Evolutionary conservation across 2,113 vertebrate genomes (phyloP), one percentile per base, ranked within the genome.

Genomic region (Lepisosteus oculatus): DNA sequence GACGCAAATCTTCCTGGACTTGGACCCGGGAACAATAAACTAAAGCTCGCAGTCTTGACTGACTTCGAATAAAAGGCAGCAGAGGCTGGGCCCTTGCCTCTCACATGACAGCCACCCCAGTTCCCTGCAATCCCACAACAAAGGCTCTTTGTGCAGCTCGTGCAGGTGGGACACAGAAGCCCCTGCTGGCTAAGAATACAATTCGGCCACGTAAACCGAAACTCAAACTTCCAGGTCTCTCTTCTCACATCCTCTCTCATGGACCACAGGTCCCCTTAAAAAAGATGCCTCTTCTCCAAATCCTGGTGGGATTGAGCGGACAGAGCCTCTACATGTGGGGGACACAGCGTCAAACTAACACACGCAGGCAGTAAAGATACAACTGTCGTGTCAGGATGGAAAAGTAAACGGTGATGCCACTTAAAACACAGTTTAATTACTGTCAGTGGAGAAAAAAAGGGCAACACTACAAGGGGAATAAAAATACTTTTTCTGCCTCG

Each of bases 71-170:
- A 83, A 85, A 78, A 72, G 63, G 69, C 43, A 42, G 72, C 69
- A 71, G 80, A 84, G 80, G 78, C 81, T 79, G 69, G 79, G 79
- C 84, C 85, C 84, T 81, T 73, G 81, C 78, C 80, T 83, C 81
- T 89, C 88, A 80, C 76, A 82, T 90, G 87, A 92, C 86, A 85
- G 83, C 78, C 78, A 85, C 85, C 80, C 79, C 0, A 3, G 81
- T 82, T 76, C 80, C 80, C 72, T 85, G 82, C 47, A 9, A 3
- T 56, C 67, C 68, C 51, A 67, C 63, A 76, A 89, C 85, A 91
- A 93, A 88, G 84, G 80, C 76, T 78, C 81, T 84, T 90, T 90
- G 84, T 88, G 77, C 79, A 72, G 72, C 67, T 65, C 69, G 70
- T 0, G 77, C 87, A 91, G 89, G 88, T 92, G 87, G 85, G 74